A percentile compares a stretch with the other conserved stretches of the same genome.
Conservation (phyloP, 2,888 invertebrate species). For the Apoda limacodes region DNA sequence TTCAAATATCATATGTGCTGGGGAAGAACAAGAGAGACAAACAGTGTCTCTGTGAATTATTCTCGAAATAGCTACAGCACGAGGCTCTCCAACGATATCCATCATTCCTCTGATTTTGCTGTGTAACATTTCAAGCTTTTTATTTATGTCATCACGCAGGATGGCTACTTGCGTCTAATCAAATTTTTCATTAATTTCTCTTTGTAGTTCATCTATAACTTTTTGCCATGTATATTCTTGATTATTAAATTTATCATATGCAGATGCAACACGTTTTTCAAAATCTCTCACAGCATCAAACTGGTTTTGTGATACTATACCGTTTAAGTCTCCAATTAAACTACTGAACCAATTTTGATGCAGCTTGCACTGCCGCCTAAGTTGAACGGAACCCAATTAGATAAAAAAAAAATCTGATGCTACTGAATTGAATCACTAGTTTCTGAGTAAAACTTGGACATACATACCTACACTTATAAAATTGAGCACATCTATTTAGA, state of each 20-base stretch:
- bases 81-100: conserved; percentile 49
- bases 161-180: conserved; percentile 33
- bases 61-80: conserved; percentile 34
- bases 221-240: conserved; percentile 58
- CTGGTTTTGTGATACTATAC: conserved; percentile 38
- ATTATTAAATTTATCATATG: conserved; percentile 50
- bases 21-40: conserved; percentile 46
- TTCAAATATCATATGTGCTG: conserved; percentile 39
- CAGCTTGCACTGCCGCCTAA: too few species aligned
- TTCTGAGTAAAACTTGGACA: too few species aligned
- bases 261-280: conserved; percentile 36
- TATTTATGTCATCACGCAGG: conserved; percentile 37
- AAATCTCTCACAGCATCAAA: conserved; percentile 47
- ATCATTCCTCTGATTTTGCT: conserved; percentile 26
- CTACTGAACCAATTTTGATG: too few species aligned
- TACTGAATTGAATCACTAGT: too few species aligned
- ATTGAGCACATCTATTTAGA: too few species aligned
- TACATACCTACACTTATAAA: too few species aligned
- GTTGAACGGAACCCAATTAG: too few species aligned
- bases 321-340: conserved; percentile 44
- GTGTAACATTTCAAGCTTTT: conserved; percentile 33
- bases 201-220: conserved; percentile 45
- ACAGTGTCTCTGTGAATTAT: conserved; percentile 36
- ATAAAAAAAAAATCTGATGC: too few species aligned
- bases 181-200: conserved; percentile 41